Conservation (phyloP, 2,113 vertebrate genomes). For the Oryzias celebensis region DNA sequence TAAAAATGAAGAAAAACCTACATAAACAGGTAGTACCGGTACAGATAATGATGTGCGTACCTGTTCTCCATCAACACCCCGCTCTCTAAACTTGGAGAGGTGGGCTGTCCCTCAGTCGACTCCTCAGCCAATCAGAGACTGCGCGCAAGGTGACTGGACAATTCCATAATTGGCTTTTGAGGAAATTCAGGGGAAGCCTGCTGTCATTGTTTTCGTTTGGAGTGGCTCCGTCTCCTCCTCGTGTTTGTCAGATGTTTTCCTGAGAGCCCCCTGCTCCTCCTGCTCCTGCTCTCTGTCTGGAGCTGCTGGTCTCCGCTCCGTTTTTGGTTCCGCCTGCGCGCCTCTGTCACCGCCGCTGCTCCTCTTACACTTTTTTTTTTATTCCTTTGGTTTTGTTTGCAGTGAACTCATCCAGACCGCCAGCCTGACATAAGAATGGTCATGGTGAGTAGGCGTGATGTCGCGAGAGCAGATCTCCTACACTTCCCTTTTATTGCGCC, state of each 20-base stretch:
- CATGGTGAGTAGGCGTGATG: slow-evolving; percentile 88
- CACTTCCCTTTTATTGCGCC: not conserved
- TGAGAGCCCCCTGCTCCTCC: slow-evolving; percentile 10
- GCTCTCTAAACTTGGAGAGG: too few species aligned
- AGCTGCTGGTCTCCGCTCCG: slow-evolving; percentile 16
- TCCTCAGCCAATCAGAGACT: slow-evolving; percentile 84
- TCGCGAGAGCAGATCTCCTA: not conserved
- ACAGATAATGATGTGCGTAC: too few species aligned
- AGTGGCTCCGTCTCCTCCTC: slow-evolving; percentile 49
- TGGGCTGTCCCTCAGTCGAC: slow-evolving; percentile 1
- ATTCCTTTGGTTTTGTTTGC: slow-evolving; percentile 5
- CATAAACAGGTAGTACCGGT: too few species aligned
- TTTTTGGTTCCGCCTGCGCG: slow-evolving; percentile 15
- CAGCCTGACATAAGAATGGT: slow-evolving; percentile 91
- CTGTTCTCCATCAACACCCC: too few species aligned
- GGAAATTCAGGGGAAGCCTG: slow-evolving; percentile 76
- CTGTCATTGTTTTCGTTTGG: slow-evolving; percentile 7
- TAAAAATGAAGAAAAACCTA: too few species aligned
- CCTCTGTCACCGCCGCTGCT: slow-evolving; percentile 8
- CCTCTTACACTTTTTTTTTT: slow-evolving; percentile 19
- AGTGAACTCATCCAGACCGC: slow-evolving; percentile 52
- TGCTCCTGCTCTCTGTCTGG: slow-evolving; percentile 10
- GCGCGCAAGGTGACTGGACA: slow-evolving; percentile 81
- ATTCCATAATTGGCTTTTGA: slow-evolving; percentile 82
- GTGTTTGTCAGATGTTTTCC: slow-evolving; percentile 55